Evolutionary conservation across 2,888 invertebrate species (phyloP).

Genomic region (Caenorhabditis wallacei): DNA sequence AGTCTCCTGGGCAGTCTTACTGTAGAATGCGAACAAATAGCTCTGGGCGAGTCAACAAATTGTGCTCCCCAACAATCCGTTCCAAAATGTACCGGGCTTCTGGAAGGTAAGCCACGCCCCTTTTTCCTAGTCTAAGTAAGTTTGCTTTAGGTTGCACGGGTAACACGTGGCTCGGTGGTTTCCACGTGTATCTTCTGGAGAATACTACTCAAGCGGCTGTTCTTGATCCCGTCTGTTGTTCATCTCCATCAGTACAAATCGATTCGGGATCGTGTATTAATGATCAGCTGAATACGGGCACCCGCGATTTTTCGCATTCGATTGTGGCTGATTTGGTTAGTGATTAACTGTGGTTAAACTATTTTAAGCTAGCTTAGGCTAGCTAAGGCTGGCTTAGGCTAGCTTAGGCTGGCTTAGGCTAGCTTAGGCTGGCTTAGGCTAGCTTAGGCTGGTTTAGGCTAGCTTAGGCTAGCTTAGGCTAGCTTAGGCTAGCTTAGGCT

Average conservation of each 20-base stretch:
- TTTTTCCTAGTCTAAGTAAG: no score
- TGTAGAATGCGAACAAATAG: slow-evolving; percentile 75
- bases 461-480: no score
- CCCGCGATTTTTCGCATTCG: slow-evolving; percentile 71
- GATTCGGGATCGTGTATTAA: slow-evolving; percentile 77
- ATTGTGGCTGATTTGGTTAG: slow-evolving; percentile 73
- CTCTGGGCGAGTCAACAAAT: slow-evolving; percentile 66
- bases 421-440: no score
- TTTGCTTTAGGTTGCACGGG: slow-evolving; percentile 76
- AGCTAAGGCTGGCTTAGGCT: no score
- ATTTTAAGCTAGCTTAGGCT: not conserved
- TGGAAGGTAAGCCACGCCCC: slow-evolving; percentile 66
- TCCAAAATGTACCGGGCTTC: slow-evolving; percentile 70
- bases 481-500: no score
- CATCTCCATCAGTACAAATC: slow-evolving; percentile 76
- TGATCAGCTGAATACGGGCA: slow-evolving; percentile 79
- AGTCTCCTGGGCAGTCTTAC: slow-evolving; percentile 67
- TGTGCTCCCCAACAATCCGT: slow-evolving; percentile 73
- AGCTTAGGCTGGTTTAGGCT: no score
- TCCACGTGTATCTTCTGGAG: slow-evolving; percentile 80
- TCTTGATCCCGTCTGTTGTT: slow-evolving; percentile 82
- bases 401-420: no score
- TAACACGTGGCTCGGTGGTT: slow-evolving; percentile 81
- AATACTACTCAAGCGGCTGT: slow-evolving; percentile 79
- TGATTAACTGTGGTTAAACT: no score